Base-by-base conservation (phyloP, 2,797 vertebrate genomes). In the Pterois miles region DNA sequence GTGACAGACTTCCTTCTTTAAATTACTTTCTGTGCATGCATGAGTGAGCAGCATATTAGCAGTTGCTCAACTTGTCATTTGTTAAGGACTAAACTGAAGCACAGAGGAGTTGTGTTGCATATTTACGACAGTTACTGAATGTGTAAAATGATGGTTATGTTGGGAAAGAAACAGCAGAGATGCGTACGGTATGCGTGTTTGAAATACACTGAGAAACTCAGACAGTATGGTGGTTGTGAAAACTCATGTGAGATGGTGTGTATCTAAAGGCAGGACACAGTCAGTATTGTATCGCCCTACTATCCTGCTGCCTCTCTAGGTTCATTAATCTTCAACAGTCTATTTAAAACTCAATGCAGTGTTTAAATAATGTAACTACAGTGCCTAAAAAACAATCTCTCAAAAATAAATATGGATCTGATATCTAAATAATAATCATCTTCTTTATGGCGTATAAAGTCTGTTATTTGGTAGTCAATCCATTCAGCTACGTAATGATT, bases 321-420 rank as follows among this genome's bases (percentile, higher is more conserved):
- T 25, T 84, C 4, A 27, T 63, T 76, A 53, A 71, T 78, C 68
- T 58, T 78, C 59, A 62, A 60, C 33, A 62, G 48, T 74, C 76
- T 68, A 57, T 56, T 78, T 57, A 64, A 80, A 85, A 76, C 57
- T 85, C 77, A 22, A 69, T 66, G 73, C 48, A 70, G 81, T 76
- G 50, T 60, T 82, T 71, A 87, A 90, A 90, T 74, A 74, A 91
- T 68, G 70, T 16, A 82, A 76, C 74, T 89, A 88, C 64, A 84
- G 67, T 65, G 71, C n/a, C 79, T 86, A 89, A 80, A 89, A 92
- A 89, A 86, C 8, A 8, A 82, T 77, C 59, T 90, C 85, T 88
- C 76, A 88, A 95, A 94, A 95, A 94, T 95, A 95, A 94, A 94
- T 90, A 94, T 74, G 64, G 82, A 89, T 91, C 78, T 94, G 84